Percentiles rank a stretch among this genome's conserved stretches.
Conservation (phyloP, 2,888 invertebrate species). For the Phyllotreta striolata region DNA sequence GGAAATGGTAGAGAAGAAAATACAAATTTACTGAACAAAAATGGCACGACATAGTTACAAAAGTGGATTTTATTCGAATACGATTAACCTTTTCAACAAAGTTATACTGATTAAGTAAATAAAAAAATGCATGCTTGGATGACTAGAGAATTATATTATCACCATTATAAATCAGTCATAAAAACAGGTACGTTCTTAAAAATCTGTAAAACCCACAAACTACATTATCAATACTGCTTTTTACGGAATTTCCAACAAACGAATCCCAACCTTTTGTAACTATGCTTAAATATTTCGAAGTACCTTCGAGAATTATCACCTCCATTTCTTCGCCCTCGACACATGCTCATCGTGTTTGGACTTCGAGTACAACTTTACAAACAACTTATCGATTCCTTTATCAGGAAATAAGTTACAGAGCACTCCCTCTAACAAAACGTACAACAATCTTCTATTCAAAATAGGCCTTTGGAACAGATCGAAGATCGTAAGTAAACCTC, state of each 20-base stretch:
- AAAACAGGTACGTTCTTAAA: no score
- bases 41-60: conserved; percentile 21
- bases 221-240: no score
- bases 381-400: conserved; percentile 75
- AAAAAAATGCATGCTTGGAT: no score
- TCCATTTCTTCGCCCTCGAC: conserved; percentile 43
- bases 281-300: conserved; percentile 9
- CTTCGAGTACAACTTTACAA: conserved; percentile 76
- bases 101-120: no score
- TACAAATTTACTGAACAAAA: conserved; percentile 14
- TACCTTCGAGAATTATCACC: conserved; percentile 49
- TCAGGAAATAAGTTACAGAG: conserved; percentile 81
- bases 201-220: no score
- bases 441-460: conserved; percentile 83
- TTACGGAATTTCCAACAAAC: no score
- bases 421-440: conserved; percentile 85
- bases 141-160: no score
- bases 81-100: no score
- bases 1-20: background rate
- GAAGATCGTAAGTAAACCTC: conserved; percentile 84
- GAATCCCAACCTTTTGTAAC: conserved; percentile 3
- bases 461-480: conserved; percentile 87
- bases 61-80: background rate
- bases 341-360: conserved; percentile 60
- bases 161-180: no score